These are phyloP conservation scores for Colaptes auratus DNA, from an alignment of 2,113 vertebrate genomes.

Conservation along the genomic window DNA sequence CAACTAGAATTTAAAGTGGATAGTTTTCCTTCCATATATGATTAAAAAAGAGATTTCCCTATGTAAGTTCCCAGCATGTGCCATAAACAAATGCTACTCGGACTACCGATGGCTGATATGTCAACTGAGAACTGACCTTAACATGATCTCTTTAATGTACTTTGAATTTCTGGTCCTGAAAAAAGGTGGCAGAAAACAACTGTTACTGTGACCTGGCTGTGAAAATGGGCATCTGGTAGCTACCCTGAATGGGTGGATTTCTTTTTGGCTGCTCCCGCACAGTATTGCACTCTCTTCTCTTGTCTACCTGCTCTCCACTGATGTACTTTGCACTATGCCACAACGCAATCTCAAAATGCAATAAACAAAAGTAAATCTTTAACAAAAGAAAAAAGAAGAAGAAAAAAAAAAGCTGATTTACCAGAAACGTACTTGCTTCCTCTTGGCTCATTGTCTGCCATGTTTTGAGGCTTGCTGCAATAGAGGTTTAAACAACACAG, in stretches of 20 bases:
- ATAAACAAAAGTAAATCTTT: conserved; percentile 12
- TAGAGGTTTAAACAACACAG: neutral
- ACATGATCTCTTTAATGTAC: neutral
- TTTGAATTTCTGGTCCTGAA: neutral
- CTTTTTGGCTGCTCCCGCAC: neutral
- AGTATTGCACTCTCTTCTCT: neutral
- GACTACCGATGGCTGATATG: neutral
- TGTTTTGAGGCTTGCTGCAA: neutral
- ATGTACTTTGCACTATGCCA: neutral
- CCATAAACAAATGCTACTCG: neutral
- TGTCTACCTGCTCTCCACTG: neutral
- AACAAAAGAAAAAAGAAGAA: neutral
- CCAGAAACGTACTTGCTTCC: neutral
- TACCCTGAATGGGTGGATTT: neutral
- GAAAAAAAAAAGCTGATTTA: conserved; percentile 30
- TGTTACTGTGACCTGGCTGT: neutral
- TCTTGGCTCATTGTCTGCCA: neutral
- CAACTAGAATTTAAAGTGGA: neutral
- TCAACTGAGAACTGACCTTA: neutral
- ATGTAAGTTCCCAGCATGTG: neutral
- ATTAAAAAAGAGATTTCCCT: neutral
- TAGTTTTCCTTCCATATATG: neutral
- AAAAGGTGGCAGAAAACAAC: neutral
- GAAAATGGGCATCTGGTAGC: neutral
- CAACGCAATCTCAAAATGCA: neutral